Conservation (phyloP, 1,140 invertebrate species). For the Drosophila biarmipes region DNA sequence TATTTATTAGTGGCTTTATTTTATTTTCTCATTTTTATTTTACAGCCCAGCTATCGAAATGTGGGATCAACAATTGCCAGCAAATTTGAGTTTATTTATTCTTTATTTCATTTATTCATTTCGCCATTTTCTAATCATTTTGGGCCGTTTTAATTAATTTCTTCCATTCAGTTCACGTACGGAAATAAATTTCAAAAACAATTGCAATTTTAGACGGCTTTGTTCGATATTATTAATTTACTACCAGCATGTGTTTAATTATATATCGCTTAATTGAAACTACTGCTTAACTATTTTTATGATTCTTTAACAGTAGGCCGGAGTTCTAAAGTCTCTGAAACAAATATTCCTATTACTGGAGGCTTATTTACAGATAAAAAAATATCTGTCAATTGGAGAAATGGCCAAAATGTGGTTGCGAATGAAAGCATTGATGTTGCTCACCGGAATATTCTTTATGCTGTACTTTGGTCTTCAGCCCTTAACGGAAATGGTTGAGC, state of each 20-base stretch:
- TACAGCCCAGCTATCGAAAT: slow-evolving; percentile 35
- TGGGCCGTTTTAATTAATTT: slow-evolving; percentile 72
- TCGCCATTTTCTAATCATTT: slow-evolving; percentile 35
- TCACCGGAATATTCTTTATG: slow-evolving; percentile 15
- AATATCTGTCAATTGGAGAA: not conserved
- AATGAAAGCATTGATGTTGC: slow-evolving; percentile 7
- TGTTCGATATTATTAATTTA: slow-evolving; percentile 33
- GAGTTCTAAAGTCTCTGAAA: not conserved
- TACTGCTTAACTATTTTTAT: not conserved
- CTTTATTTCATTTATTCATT: slow-evolving; percentile 55
- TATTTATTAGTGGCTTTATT: slow-evolving; percentile 65
- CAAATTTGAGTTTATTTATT: slow-evolving; percentile 39
- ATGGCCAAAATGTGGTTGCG: not conserved
- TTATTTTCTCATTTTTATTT: slow-evolving; percentile 45
- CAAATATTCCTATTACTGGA: too few species aligned
- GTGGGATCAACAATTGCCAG: slow-evolving; percentile 59
- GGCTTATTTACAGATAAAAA: not conserved
- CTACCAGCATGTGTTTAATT: slow-evolving; percentile 42
- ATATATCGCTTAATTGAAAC: slow-evolving; percentile 18
- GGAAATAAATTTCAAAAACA: slow-evolving; percentile 10
- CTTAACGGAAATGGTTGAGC: not conserved
- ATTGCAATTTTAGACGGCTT: slow-evolving; percentile 2
- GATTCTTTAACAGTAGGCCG: not conserved
- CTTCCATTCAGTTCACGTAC: not conserved
- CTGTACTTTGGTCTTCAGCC: slow-evolving; percentile 19